Base-by-base conservation (phyloP, 1,140 invertebrate species). In the Diachasma alloeum region DNA sequence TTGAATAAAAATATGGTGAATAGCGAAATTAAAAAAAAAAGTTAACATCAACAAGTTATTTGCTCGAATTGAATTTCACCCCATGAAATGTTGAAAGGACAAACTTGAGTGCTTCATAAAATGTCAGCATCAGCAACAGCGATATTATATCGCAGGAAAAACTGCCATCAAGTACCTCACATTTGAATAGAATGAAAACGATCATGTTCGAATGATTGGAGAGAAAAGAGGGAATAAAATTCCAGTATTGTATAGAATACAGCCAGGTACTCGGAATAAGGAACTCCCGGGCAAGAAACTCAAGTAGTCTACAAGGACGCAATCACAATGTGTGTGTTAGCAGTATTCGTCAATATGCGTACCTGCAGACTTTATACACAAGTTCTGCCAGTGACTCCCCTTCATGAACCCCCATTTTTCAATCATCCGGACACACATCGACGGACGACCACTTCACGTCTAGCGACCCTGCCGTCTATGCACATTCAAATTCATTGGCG, bases 401-500 rank as follows among this genome's bases (percentile, higher is more conserved):
- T 56, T 71, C 56, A 56, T 56, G 39, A 24, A 44, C 17, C 67
- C 72, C 69, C 24, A 39, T 72, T 72, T 72, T 76, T 66, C 46
- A 76, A 72, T 39, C 56, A 76, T 31, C 68, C 48, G 73, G 69
- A 74, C 67, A 70, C 72, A 75, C 79, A 83, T 84, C 82, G 83
- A 85, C 82, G 80, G 81, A 82, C 79, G 83, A 85, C 86, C 85
- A 89, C 87, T 89, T 87, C 84, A 88, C 85, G 85, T 86, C 82
- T 78, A 78, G 79, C 86, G 86, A 88, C 85, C 84, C 85, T 86
- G 84, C 85, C 83, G 84, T 86, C 84, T 56, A 81, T 84, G 83
- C 85, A 80, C 83, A 89, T 89, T 89, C 85, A 84, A 86, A 89
- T 86, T 89, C 88, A 88, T 88, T 88, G 87, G 85, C 86, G 87